A percentile compares a stretch with the other conserved stretches of the same genome.
Conservation (phyloP, 2,888 invertebrate species). For the Griposia aprilina region DNA sequence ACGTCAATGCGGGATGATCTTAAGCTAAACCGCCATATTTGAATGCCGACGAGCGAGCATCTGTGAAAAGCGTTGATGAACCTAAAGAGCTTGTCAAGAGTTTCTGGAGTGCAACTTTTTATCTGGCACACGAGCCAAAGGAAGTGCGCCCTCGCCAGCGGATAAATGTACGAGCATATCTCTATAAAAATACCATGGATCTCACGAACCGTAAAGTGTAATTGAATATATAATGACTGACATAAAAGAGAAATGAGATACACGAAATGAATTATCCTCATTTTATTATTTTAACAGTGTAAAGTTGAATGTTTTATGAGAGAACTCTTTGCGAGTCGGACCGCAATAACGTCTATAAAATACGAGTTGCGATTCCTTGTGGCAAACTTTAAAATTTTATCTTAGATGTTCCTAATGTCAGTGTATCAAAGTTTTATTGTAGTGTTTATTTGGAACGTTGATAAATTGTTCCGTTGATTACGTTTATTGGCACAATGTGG, state of each 20-base stretch:
- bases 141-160: conserved; percentile 38
- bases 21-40: conserved; percentile 67
- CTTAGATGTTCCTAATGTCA: conserved; percentile 50
- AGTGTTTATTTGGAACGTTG: conserved; percentile 51
- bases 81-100: conserved; percentile 68
- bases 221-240: conserved; percentile 62
- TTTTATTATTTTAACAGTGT: conserved; percentile 51
- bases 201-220: conserved; percentile 49
- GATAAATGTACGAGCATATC: conserved; percentile 51
- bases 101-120: conserved; percentile 59
- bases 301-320: conserved; percentile 49
- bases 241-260: conserved; percentile 59
- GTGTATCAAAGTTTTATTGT: conserved; percentile 54
- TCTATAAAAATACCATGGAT: conserved; percentile 44
- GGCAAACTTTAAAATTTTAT: conserved; percentile 53
- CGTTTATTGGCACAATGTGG: conserved; percentile 48
- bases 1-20: conserved; percentile 68
- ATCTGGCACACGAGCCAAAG: conserved; percentile 59
- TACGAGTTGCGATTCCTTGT: conserved; percentile 49
- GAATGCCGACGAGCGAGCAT: conserved; percentile 66
- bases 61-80: conserved; percentile 74
- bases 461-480: conserved; percentile 57
- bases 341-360: conserved; percentile 58
- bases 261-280: conserved; percentile 46
- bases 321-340: conserved; percentile 39